Evolutionary conservation across 2,113 vertebrate genomes (phyloP).

Genomic region (Xiphophorus maculatus): DNA sequence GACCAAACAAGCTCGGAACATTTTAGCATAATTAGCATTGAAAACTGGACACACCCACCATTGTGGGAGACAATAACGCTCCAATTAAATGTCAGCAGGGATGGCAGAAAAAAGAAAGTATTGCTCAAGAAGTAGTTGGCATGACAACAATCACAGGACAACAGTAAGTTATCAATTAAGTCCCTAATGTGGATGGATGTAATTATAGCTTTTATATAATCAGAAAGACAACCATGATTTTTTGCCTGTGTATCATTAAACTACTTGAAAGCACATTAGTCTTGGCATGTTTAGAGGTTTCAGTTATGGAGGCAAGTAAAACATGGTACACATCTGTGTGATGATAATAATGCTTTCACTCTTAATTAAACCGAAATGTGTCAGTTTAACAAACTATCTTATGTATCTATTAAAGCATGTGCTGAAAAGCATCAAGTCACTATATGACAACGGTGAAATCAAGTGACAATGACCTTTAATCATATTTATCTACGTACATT

Average conservation of each 20-base stretch:
- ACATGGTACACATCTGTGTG: no score
- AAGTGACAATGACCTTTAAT: no score
- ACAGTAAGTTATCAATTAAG: not conserved
- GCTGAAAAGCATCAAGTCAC: no score
- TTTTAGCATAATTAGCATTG: not conserved
- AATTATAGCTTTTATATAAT: not conserved
- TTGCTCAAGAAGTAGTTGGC: conserved; percentile 3
- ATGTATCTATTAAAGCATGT: no score
- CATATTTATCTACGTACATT: no score
- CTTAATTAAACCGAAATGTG: not conserved
- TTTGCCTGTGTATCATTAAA: not conserved
- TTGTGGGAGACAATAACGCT: not conserved
- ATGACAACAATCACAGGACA: conserved; percentile 17
- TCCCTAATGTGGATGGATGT: not conserved
- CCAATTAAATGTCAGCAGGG: not conserved
- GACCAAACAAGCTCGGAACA: not conserved
- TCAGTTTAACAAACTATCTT: not conserved
- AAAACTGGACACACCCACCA: not conserved
- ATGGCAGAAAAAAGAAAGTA: not conserved
- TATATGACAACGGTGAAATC: no score
- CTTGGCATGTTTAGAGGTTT: not conserved
- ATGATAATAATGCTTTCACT: not conserved
- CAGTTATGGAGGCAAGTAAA: not conserved
- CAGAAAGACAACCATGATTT: not conserved
- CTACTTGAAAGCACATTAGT: not conserved